Base-by-base conservation (phyloP, 2,888 invertebrate genomes). In the Imbricaverruca yamaguchii region DNA sequence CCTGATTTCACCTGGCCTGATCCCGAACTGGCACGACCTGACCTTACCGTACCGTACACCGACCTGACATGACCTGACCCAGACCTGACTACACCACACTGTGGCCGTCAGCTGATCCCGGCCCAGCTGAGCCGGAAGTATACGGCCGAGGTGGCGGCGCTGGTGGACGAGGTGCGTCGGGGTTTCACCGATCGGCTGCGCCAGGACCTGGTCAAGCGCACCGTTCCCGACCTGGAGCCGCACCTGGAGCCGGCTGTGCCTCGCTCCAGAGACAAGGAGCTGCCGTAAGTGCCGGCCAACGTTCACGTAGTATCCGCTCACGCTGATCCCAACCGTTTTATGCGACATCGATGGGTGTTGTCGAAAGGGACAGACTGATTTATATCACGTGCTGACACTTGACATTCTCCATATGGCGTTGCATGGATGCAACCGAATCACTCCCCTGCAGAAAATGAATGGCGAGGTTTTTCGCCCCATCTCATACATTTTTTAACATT, bases 161-260 rank as follows among this genome's bases (percentile, higher is more conserved):
- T 74, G 6, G 74, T 74, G 53, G 74, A 74, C 8, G 74, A 74
- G 74, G 74, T 74, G 9, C 74, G 74, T 13, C 74, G 18, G 53
- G 74, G 21, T 2, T 74, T 74, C 74, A 53, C 53, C 53, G 25
- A 9, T 9, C 74, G 74, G 6, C 74, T 74, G 18, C 39, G 74
- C 18, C 8, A 53, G 53, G 53, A 53, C 74, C 74, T 74, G 74
- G 74, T 74, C 23, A 23, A 12, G 18, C 53, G 74, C 74, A 74
- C 74, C 13, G 74, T 74, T 1, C 74, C 74, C 18, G 74, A 74
- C 74, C 74, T 74, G 74, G 53, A 74, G 74, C 74, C 74, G 12
- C 11, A 1, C 12, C 18, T 74, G 15, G 74, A 74, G 74, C 53
- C 74, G 53, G 9, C 21, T 9, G 74, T 74, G 18, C 74, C 74